Evolutionary conservation across 2,888 invertebrate genomes (phyloP).

Genomic region (Pantelozetes paolii): DNA sequence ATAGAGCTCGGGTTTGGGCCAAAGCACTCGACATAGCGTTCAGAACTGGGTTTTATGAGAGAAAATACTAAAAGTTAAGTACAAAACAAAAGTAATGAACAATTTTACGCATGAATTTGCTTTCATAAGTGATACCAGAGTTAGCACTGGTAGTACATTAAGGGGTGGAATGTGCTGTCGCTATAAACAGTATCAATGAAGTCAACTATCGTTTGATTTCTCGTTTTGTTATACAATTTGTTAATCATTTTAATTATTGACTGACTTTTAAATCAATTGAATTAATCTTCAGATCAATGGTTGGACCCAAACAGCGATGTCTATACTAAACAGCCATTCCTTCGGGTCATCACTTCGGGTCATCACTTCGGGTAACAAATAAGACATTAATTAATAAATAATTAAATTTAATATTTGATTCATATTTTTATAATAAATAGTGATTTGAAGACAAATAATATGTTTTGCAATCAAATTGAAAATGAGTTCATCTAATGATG

Average conservation of each 20-base stretch:
- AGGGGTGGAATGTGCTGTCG: slow-evolving; percentile 1
- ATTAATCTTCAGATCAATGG: too few relatives aligned
- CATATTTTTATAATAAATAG: neutral
- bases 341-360: too few relatives aligned
- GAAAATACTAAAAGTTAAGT: neutral
- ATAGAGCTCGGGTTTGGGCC: slow-evolving; percentile 26
- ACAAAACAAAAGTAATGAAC: neutral
- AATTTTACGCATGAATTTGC: slow-evolving; percentile 27
- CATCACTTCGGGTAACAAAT: too few relatives aligned
- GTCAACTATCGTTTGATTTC: too few relatives aligned
- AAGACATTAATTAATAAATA: neutral
- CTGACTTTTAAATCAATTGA: too few relatives aligned
- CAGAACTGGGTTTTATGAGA: neutral
- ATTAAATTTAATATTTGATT: neutral
- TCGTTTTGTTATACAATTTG: too few relatives aligned
- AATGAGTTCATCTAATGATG: neutral
- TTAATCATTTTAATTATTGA: too few relatives aligned
- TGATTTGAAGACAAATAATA: neutral
- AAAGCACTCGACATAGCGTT: slow-evolving; percentile 22
- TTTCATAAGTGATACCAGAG: neutral
- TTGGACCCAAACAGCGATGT: too few relatives aligned
- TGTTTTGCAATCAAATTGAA: neutral
- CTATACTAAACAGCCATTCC: too few relatives aligned
- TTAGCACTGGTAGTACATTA: neutral
- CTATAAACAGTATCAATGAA: too few relatives aligned